Evolutionary conservation across 2,888 invertebrate species (phyloP), one percentile per base, ranked within the genome.

Genomic region (Ichneumon xanthorius): DNA sequence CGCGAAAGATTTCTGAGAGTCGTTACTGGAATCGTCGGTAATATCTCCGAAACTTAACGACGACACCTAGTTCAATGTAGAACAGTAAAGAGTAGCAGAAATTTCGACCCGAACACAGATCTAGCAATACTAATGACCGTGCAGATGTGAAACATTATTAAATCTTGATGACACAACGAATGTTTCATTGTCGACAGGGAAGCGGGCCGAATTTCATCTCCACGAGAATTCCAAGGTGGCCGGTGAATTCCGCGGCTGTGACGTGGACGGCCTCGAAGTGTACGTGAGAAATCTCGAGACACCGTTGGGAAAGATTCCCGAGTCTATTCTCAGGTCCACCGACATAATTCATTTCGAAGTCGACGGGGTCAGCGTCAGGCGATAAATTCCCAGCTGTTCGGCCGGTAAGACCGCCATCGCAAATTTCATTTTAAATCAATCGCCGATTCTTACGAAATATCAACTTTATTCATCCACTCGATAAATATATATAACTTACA

Each of bases 1-100:
- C 92, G 95, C n/a, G 94, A 94, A 91, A 90, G 93, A 86, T 95
- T 94, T 89, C 89, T 95, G 4, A 90, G 93, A 83, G 92, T 92
- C 14, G 88, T 94, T 68, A 93, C 93, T 53, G 93, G 94, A 53
- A 90, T 94, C 53, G 92, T 94, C 82, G 94, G 94, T 94, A 91
- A 89, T 92, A 73, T 58, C 26, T 65, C 58, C 72, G 37, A 80
- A 50, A 58, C 83, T 78, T 11, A 84, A 71, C 55, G 11, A 22
- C 53, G 73, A 63, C 6, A 33, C 0, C 14, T 4, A 1, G 11
- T 33, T 63, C 16, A 6, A 16, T 63, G 16, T 63, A 16, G 33
- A 14, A 16, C 30, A 63, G 5, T 30, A 33, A 33, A 63, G 6
- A 6, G 16, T 16, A 1, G 30, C 30, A 6, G 33, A 30, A 6